Conservation (phyloP, 2,113 vertebrate species). For the Propithecus coquereli region DNA sequence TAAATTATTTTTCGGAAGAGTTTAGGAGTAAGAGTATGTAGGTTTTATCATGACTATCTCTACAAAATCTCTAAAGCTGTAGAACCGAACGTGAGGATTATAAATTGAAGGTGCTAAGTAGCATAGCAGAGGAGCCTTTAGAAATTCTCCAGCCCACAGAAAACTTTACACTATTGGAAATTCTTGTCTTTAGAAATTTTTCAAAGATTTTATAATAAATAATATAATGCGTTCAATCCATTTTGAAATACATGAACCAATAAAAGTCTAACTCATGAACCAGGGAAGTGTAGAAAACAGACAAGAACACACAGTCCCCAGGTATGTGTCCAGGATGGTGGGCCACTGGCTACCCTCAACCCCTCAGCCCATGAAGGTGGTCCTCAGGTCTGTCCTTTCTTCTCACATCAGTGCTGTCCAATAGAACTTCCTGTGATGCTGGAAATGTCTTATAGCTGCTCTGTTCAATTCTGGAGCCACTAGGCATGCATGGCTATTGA, state of each 20-base stretch:
- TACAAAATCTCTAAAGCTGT: background rate
- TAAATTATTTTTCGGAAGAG: slow-evolving; percentile 25
- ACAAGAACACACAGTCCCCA: background rate
- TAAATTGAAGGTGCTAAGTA: background rate
- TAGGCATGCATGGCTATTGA: background rate
- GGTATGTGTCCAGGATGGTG: background rate
- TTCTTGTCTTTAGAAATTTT: background rate
- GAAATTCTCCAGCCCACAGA: background rate
- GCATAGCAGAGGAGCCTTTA: background rate
- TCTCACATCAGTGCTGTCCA: background rate
- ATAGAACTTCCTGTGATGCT: background rate
- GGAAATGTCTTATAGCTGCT: background rate
- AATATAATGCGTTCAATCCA: background rate
- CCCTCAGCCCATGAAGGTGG: background rate
- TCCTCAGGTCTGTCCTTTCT: background rate
- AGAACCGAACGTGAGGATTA: background rate
- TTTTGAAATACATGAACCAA: slow-evolving; percentile 4
- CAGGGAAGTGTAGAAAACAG: background rate
- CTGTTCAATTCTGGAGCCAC: background rate
- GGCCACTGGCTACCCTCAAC: background rate
- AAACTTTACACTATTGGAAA: background rate
- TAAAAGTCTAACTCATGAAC: background rate
- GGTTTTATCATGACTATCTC: background rate
- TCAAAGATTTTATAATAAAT: slow-evolving; percentile 36
- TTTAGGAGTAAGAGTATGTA: background rate